Evolutionary conservation across 2,797 vertebrate species (phyloP).

Genomic region (Potorous gilbertii): DNA sequence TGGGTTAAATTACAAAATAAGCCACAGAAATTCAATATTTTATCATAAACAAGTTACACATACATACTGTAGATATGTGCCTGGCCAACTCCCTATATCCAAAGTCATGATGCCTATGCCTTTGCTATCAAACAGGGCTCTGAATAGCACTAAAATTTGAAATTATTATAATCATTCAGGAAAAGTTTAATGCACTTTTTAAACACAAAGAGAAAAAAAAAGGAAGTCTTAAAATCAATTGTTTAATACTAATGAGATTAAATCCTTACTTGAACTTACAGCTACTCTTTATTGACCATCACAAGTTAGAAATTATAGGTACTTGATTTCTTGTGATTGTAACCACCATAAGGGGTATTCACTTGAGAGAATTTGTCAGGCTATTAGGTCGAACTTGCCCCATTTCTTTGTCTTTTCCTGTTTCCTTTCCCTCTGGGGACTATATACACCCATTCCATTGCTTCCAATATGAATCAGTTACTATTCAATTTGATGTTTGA

Average conservation of each 20-base stretch:
- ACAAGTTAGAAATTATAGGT: constrained; percentile 46
- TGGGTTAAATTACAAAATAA: background rate
- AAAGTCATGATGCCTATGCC: background rate
- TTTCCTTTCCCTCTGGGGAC: constrained; percentile 46
- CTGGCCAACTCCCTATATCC: background rate
- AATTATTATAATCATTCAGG: background rate
- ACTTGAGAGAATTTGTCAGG: constrained; percentile 57
- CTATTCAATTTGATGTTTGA: constrained; percentile 27
- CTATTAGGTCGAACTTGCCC: constrained; percentile 47
- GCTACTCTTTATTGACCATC: constrained; percentile 28
- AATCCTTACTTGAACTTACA: constrained; percentile 20
- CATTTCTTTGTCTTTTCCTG: constrained; percentile 53
- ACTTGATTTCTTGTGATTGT: constrained; percentile 3
- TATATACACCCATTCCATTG: constrained; percentile 10
- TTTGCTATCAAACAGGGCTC: background rate
- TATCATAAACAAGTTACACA: background rate
- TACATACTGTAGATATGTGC: background rate
- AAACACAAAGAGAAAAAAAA: background rate
- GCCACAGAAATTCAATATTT: background rate
- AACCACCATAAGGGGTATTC: constrained; percentile 16
- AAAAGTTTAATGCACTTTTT: background rate
- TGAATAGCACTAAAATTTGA: constrained; percentile 12
- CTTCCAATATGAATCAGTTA: constrained; percentile 35
- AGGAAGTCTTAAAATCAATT: constrained; percentile 22
- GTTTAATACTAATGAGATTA: constrained; percentile 20